Evolutionary conservation across 2,888 invertebrate species (phyloP).

Genomic region (Tanytarsus gracilentus): DNA sequence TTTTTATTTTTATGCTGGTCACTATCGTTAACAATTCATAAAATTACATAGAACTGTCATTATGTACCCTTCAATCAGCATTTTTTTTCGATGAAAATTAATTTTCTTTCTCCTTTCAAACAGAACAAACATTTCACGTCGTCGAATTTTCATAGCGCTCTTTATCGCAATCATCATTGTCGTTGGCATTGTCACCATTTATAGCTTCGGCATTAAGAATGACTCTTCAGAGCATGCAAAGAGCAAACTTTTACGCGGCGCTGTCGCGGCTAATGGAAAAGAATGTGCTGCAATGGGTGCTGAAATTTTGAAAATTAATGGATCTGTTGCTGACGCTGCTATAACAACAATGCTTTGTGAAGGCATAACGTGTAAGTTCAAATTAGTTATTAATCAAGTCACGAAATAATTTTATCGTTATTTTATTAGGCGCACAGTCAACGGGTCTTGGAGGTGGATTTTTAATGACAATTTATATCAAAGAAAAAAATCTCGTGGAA

Average conservation of each 20-base stretch:
- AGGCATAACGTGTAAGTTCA: constrained; percentile 50
- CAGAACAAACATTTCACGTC: not conserved
- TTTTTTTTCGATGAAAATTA: too few relatives aligned
- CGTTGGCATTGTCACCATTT: not conserved
- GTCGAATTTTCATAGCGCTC: not conserved
- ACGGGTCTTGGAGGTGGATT: constrained; percentile 80
- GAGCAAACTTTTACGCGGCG: constrained; percentile 36
- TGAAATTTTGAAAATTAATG: constrained; percentile 57
- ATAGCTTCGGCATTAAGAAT: not conserved
- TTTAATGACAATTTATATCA: constrained; percentile 66
- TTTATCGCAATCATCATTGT: constrained; percentile 5
- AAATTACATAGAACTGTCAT: too few relatives aligned
- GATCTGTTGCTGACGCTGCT: constrained; percentile 69
- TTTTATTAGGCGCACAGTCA: constrained; percentile 48
- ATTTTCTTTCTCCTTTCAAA: not conserved
- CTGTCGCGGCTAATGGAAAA: constrained; percentile 56
- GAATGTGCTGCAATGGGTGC: constrained; percentile 59
- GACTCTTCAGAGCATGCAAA: not conserved
- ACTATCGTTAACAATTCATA: too few relatives aligned
- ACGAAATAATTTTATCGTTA: constrained; percentile 33
- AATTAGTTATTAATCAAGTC: not conserved
- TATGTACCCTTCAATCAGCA: too few relatives aligned
- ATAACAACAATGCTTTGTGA: constrained; percentile 71
- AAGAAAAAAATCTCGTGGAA: constrained; percentile 45
- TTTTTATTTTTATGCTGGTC: too few relatives aligned